A percentile compares a stretch with the other conserved stretches of the same genome.
phyloP scores from a whole-genome alignment of 2,113 vertebrate species.

The Numenius arquata region DNA sequence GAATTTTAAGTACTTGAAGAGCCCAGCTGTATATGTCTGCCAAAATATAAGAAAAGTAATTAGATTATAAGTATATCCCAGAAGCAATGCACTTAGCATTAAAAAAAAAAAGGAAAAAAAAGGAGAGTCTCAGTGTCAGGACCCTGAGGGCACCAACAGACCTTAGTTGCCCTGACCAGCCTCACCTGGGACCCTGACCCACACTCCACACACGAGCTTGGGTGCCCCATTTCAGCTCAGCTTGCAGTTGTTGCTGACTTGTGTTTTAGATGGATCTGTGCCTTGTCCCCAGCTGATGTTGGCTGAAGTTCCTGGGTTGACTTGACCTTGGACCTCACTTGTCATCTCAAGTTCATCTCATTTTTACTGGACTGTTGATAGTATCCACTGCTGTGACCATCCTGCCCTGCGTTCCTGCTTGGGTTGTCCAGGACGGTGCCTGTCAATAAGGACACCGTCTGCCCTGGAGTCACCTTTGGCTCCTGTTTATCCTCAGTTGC shows the following conservation, averaged over 20 bases:
- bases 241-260: neutral
- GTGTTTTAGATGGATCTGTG: neutral
- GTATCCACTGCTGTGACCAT: neutral
- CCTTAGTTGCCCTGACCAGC: neutral
- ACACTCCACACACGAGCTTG: no score
- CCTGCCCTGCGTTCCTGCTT: neutral
- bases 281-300: neutral
- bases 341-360: rapidly evolving
- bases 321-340: neutral
- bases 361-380: neutral
- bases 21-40: neutral
- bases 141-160: rapidly evolving
- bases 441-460: rapidly evolving
- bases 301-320: neutral
- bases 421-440: neutral
- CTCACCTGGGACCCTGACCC: neutral
- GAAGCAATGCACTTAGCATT: neutral
- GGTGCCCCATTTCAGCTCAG: neutral
- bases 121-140: neutral
- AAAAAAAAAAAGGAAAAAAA: neutral
- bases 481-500: rapidly evolving
- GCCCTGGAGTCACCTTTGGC: neutral
- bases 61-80: neutral
- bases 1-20: neutral
- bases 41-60: constrained; percentile 4